A percentile compares a stretch with the other conserved stretches of the same genome.
Conservation (phyloP, 2,113 vertebrate genomes). For the Anthoscopus minutus region DNA sequence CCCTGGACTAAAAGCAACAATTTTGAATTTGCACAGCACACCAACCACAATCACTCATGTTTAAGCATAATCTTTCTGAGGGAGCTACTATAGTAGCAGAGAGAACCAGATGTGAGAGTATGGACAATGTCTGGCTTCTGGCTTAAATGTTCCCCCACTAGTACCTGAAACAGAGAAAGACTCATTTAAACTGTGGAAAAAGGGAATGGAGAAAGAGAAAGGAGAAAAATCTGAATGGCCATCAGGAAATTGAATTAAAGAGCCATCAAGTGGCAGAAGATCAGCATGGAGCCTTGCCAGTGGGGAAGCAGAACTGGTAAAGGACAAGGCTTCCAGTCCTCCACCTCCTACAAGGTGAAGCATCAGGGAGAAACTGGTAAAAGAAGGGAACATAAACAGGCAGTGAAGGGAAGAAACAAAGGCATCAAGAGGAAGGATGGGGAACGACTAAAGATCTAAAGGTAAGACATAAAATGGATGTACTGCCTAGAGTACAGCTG, state of each 20-base stretch:
- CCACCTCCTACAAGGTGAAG: not conserved
- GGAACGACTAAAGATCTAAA: not conserved
- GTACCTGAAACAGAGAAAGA: not conserved
- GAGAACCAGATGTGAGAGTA: not conserved
- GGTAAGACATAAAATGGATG: not conserved
- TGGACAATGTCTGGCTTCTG: not conserved
- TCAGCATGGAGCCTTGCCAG: not conserved
- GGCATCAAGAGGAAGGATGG: not conserved
- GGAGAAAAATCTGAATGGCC: not conserved
- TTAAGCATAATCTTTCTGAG: not conserved
- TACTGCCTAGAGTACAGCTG: not conserved
- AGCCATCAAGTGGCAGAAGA: not conserved
- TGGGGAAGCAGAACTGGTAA: not conserved
- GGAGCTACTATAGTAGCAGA: not conserved
- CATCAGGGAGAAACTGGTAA: not conserved
- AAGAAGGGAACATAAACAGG: not conserved
- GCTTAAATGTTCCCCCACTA: not conserved
- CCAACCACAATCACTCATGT: not conserved
- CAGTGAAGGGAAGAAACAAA: not conserved
- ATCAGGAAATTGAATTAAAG: not conserved
- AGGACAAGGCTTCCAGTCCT: not conserved
- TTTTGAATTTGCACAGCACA: not conserved
- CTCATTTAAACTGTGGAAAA: not conserved
- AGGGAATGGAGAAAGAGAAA: not conserved
- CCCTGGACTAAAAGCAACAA: not conserved